Evolutionary conservation across 2,113 vertebrate species (phyloP).

Genomic region (Neogobius melanostomus): DNA sequence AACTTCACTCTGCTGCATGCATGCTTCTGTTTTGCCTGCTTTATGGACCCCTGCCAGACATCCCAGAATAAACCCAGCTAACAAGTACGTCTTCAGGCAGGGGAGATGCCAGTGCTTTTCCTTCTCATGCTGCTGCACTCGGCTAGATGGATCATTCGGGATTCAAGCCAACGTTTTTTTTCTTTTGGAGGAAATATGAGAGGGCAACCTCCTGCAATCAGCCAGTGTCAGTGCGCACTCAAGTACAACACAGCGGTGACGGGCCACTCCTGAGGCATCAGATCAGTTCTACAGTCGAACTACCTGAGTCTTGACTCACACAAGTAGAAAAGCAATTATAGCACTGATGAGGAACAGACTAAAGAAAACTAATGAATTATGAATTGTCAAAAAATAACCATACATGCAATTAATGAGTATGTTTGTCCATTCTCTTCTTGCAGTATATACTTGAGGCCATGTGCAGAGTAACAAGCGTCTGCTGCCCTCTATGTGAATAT

Average conservation of each 20-base stretch:
- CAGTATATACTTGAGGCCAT: not conserved
- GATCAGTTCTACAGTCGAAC: conserved; percentile 37
- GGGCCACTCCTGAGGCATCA: conserved; percentile 47
- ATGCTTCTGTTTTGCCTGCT: conserved; percentile 20
- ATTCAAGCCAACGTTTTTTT: conserved; percentile 55
- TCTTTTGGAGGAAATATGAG: conserved; percentile 49
- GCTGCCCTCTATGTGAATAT: conserved; percentile 68
- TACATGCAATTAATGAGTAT: not conserved
- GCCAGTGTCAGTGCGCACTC: conserved; percentile 54
- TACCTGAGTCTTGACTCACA: conserved; percentile 2
- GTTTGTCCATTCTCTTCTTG: conserved; percentile 8
- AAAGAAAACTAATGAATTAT: conserved; percentile 22
- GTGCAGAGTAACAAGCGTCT: conserved; percentile 37
- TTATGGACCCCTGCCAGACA: conserved; percentile 39
- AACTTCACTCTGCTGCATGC: conserved; percentile 22
- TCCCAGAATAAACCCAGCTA: conserved; percentile 39
- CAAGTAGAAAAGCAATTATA: conserved; percentile 18
- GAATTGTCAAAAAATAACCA: not conserved
- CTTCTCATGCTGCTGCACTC: conserved; percentile 42
- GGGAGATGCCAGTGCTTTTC: conserved; percentile 36
- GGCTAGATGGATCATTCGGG: conserved; percentile 52
- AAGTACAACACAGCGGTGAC: conserved; percentile 42
- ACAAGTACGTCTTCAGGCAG: conserved; percentile 43
- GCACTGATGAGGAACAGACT: conserved; percentile 18
- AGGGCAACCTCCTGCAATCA: conserved; percentile 58